Base-by-base conservation (phyloP, 1,140 invertebrate genomes). In the Myzus persicae region DNA sequence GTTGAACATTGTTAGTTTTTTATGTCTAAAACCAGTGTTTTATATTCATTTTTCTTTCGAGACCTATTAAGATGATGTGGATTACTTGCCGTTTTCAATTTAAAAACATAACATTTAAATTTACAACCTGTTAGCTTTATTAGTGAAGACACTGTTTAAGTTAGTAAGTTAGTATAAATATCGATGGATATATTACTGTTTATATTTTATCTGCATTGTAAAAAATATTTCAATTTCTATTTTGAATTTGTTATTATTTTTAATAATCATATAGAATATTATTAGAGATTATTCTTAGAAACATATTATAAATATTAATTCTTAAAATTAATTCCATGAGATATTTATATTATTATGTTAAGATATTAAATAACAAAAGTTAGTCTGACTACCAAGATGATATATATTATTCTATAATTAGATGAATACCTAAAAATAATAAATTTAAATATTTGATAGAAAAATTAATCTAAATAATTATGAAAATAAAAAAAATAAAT, bases 31-130 rank as follows among this genome's bases (percentile, higher is more conserved):
- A 76, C 31, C 59, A n/a, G 31, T 76, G n/a, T 76, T 76, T 76
- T 76, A 76, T 76, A 76, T 76, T n/a, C 31, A 76, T 76, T 76
- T n/a, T 76, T 67, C 59, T 67, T 76, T 76, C 20, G 59, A 76
- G n/a, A 76, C n/a, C n/a, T 76, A 76, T 76, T 76, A n/a, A 76
- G 31, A 76, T 76, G 8, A 76, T 18, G 59, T 76, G 14, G 14
- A 76, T 76, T 76, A 76, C 31, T 76, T 6, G 14, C 4, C 4
- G 9, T n/a, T 76, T 76, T n/a, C 14, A 76, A n/a, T 76, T 76
- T 76, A 0, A 76, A 76, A 76, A 76, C 14, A n/a, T 76, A 18
- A n/a, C 14, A 76, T n/a, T 76, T n/a, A 76, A 76, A 76, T 76
- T n/a, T 18, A 76, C 4, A 76, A 76, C 31, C n/a, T 76, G n/a